Base-by-base conservation (phyloP, 1,140 invertebrate species). In the Gonioctena quinquepunctata region DNA sequence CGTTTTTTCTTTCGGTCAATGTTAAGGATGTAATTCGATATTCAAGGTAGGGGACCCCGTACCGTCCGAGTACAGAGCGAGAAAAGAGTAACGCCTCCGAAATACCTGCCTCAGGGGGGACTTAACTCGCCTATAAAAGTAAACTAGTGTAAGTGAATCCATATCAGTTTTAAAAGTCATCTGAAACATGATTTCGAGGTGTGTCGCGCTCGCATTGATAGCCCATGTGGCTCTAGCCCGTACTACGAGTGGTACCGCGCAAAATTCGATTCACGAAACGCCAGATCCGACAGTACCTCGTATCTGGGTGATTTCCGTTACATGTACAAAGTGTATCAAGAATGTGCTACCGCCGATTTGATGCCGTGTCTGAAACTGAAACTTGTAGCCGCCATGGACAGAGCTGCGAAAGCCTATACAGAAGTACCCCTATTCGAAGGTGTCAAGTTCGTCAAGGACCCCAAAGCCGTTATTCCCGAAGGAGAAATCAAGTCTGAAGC, bases 301-400 rank as follows among this genome's bases (percentile, higher is more conserved):
- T 87, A 82, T 48, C 82, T 88, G 25, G 83, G 84, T 8, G 89
- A 90, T 49, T 74, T 89, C 0, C 83, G 85, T 25, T 85, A 85
- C 67, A 81, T 88, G 56, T 88, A 87, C 69, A 86, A 88, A 79
- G 84, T 90, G 68, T 93, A 93, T 82, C 91, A 91, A 79, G 91
- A 93, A 70, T 94, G 93, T 83, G 86, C 90, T 22, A 88, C 86
- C 3, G 84, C 87, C 23, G 91, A 93, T 59, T 77, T 93, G 13
- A 88, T 88, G 56, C 88, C 90, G 19, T 94, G 93, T 73, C 82
- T 94, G 3, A 94, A 94, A 80, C 79, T 93, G 33, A 94, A 93
- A 78, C 80, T 94, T 21, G 83, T 92, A 0, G 88, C 90, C 1
- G 89, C 91, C 2, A 84, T 94, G 77, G 92, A 92, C 71, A 87